These are phyloP conservation scores for Copidosoma floridanum DNA, from an alignment of 1,140 invertebrate genomes.

Conservation along the genomic window DNA sequence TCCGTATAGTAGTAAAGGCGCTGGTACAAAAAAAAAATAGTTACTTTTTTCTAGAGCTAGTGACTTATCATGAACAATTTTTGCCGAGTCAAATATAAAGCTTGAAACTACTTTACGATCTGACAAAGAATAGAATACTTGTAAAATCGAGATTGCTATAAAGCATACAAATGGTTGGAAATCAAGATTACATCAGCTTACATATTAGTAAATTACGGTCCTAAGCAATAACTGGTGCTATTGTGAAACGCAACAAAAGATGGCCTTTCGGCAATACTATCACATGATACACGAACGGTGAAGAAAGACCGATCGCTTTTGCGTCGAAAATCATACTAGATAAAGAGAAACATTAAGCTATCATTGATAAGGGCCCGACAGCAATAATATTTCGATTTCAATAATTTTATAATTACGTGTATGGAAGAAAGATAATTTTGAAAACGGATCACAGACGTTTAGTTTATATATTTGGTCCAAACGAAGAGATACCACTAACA, in stretches of 20 bases:
- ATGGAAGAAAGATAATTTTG: conserved; percentile 48
- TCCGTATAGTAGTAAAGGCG: too few species aligned
- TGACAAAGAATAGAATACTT: background rate
- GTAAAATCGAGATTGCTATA: conserved; percentile 19
- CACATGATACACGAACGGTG: conserved; percentile 32
- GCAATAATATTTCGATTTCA: too few species aligned
- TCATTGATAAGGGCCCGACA: background rate
- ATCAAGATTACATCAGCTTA: background rate
- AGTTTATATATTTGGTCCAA: conserved; percentile 1
- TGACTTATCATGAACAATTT: background rate
- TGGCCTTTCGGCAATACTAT: conserved; percentile 10
- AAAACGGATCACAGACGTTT: conserved; percentile 48
- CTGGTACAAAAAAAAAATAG: conserved; percentile 15
- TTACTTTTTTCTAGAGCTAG: conserved; percentile 31
- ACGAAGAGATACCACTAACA: conserved; percentile 26
- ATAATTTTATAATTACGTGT: conserved; percentile 55
- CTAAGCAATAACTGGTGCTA: conserved; percentile 23
- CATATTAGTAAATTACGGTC: conserved; percentile 33
- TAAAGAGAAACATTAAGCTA: conserved; percentile 5
- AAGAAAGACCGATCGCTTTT: conserved; percentile 8
- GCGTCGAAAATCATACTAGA: conserved; percentile 1
- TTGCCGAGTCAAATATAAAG: background rate
- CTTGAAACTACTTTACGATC: background rate
- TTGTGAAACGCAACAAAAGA: conserved; percentile 25
- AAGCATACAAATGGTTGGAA: conserved; percentile 17